phyloP scores from a whole-genome alignment of 2,797 vertebrate species.

The Cryptoblepharus egeriae region DNA sequence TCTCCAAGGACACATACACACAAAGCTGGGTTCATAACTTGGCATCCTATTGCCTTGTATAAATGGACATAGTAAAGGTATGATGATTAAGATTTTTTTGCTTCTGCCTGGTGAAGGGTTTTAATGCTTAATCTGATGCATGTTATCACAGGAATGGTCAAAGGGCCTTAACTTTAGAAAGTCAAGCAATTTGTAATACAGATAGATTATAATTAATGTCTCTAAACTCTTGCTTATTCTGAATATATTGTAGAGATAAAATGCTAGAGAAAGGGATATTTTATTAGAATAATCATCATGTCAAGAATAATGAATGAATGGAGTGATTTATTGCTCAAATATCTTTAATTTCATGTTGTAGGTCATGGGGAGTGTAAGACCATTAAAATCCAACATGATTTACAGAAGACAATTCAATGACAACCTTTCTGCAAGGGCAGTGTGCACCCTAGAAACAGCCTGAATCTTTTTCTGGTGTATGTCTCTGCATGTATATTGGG shows the following conservation, averaged over 20 bases:
- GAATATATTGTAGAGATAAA: slow-evolving; percentile 44
- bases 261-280: slow-evolving; percentile 8
- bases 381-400: slow-evolving; percentile 8
- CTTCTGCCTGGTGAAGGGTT: slow-evolving; percentile 14
- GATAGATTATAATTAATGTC: slow-evolving; percentile 30
- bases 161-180: slow-evolving; percentile 31
- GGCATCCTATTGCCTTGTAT: too few species aligned
- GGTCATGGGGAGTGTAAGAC: slow-evolving; percentile 5
- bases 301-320: background rate
- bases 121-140: background rate
- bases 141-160: background rate
- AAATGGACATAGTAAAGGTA: background rate
- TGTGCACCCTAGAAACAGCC: background rate
- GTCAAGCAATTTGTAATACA: slow-evolving; percentile 28
- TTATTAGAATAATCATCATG: slow-evolving; percentile 20
- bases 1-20: too few species aligned
- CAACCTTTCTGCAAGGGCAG: slow-evolving; percentile 6
- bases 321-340: background rate
- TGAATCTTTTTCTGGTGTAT: background rate
- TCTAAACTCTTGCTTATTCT: slow-evolving; percentile 36
- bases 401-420: slow-evolving; percentile 14
- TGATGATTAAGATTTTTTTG: background rate
- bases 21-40: too few species aligned
- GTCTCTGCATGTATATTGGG: background rate
- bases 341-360: background rate